Evolutionary conservation across 2,797 vertebrate species (phyloP).

Genomic region (Caiman crocodilus): DNA sequence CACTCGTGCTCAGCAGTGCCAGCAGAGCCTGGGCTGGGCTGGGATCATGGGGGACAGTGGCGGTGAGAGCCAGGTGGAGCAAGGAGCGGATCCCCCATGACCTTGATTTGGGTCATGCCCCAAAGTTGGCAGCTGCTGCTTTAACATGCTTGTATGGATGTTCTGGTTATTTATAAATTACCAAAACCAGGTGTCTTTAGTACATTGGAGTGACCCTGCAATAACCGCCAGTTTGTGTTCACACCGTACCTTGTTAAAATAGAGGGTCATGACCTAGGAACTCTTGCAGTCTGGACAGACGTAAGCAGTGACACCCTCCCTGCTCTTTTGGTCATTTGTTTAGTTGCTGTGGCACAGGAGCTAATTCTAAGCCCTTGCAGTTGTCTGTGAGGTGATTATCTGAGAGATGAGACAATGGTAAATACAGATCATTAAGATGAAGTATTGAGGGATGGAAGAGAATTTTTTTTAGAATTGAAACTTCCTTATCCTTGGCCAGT

Average conservation of each 20-base stretch:
- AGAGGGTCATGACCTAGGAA: neutral
- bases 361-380: neutral
- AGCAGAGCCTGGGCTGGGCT: too few relatives aligned
- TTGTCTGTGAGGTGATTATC: neutral
- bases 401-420: neutral
- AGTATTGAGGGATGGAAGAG: neutral
- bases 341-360: neutral
- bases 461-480: neutral
- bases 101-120: too few relatives aligned
- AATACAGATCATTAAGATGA: neutral
- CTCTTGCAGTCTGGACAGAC: constrained; percentile 2
- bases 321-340: neutral
- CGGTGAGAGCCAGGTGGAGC: too few relatives aligned
- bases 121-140: too few relatives aligned
- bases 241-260: neutral
- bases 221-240: neutral
- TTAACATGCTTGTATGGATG: neutral
- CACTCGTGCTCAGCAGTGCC: too few relatives aligned
- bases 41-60: too few relatives aligned
- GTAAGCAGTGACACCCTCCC: neutral
- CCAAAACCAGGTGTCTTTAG: too few relatives aligned
- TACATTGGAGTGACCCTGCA: neutral
- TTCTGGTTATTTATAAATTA: neutral
- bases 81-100: too few relatives aligned
- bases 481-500: neutral